Conservation (phyloP, 2,797 vertebrate species). For the Synaphobranchus kaupii region DNA sequence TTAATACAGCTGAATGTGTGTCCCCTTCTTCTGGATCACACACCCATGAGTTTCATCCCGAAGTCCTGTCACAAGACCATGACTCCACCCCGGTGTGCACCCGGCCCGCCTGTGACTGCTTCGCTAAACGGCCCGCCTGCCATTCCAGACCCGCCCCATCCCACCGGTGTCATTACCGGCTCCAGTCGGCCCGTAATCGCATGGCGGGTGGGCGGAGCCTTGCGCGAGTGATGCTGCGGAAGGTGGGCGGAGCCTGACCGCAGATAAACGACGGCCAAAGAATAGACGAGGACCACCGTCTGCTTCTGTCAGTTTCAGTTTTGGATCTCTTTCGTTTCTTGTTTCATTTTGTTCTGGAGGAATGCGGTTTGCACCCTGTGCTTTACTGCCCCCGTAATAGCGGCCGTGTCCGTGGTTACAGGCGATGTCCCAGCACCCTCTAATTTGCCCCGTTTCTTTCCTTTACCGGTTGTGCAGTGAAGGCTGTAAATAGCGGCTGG, state of each 20-base stretch:
- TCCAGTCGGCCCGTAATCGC: neutral
- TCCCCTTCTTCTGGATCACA: neutral
- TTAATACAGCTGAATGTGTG: neutral
- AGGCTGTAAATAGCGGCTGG: neutral
- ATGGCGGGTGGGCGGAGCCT: neutral
- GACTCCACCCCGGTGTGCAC: neutral
- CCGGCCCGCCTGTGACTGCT: neutral
- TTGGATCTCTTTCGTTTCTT: neutral
- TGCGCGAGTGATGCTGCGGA: neutral
- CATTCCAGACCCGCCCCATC: neutral
- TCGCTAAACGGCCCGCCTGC: neutral
- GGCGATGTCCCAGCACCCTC: neutral
- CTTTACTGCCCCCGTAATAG: conserved; percentile 7
- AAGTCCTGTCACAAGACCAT: neutral
- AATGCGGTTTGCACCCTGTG: conserved; percentile 6
- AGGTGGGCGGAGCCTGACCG: neutral
- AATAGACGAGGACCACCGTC: neutral
- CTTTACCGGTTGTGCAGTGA: neutral
- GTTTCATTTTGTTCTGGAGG: neutral
- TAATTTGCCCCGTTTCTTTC: neutral
- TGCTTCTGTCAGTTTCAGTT: neutral
- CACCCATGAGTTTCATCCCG: neutral
- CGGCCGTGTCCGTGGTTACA: neutral
- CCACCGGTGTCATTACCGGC: neutral
- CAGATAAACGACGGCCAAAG: neutral